Evolutionary conservation across 2,113 vertebrate species (phyloP).

Genomic region (Empidonax alnorum): DNA sequence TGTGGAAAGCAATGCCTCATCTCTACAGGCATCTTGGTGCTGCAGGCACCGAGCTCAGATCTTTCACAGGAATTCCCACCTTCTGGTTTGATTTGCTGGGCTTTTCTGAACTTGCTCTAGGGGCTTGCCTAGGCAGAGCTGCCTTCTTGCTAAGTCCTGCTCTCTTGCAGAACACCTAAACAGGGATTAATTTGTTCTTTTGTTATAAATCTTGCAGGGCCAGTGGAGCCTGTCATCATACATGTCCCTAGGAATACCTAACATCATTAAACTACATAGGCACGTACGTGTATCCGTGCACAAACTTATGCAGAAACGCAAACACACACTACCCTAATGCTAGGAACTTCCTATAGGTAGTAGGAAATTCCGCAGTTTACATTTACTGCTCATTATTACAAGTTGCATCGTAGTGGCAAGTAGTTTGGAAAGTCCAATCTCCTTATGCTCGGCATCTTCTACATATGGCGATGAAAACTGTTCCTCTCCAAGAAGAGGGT

Average conservation of each 20-base stretch:
- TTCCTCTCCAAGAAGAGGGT: neutral
- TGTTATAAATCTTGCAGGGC: neutral
- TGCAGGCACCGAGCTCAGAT: neutral
- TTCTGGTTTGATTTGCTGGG: neutral
- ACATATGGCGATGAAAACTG: rapidly evolving
- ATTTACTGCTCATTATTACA: neutral
- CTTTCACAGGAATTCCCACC: neutral
- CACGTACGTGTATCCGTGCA: rapidly evolving
- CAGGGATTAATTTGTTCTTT: neutral
- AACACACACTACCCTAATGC: neutral
- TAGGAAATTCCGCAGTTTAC: neutral
- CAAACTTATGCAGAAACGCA: neutral
- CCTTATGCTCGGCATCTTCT: neutral
- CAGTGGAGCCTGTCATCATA: neutral
- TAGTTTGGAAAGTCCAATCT: neutral
- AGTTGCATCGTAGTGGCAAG: neutral
- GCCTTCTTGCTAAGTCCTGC: neutral
- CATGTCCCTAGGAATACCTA: neutral
- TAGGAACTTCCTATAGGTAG: neutral
- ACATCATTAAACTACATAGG: neutral
- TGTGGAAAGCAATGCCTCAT: neutral
- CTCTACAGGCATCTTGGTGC: neutral
- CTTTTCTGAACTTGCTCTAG: neutral
- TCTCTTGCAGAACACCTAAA: neutral
- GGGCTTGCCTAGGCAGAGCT: neutral